A percentile compares a stretch with the other conserved stretches of the same genome.
These are phyloP conservation scores for Musca vetustissima DNA, from an alignment of 1,140 invertebrate genomes.

Conservation along the genomic window DNA sequence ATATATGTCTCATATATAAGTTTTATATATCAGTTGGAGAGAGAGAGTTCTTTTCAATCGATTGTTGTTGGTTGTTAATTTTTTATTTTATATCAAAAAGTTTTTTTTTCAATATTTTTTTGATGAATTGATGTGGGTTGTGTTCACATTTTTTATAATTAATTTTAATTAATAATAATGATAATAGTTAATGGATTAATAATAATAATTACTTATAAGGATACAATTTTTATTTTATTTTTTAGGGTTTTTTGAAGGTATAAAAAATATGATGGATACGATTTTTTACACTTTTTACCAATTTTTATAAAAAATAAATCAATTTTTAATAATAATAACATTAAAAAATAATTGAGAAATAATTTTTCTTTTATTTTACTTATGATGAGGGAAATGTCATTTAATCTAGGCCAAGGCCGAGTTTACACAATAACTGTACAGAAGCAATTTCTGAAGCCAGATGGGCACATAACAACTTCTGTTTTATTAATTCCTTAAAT, in stretches of 20 bases:
- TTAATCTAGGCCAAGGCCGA: too few species aligned
- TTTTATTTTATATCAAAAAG: conserved; percentile 17
- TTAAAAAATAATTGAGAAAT: too few species aligned
- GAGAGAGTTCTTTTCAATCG: too few species aligned
- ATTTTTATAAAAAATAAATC: conserved; percentile 37
- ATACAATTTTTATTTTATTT: neutral
- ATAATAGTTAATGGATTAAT: conserved; percentile 30
- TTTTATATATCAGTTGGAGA: too few species aligned
- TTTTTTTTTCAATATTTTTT: too few species aligned
- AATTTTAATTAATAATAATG: conserved; percentile 19
- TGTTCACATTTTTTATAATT: neutral
- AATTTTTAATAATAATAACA: conserved; percentile 34
- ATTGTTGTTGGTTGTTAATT: conserved; percentile 7
- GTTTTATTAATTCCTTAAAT: too few species aligned
- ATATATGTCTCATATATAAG: too few species aligned
- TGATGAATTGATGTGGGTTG: conserved; percentile 3
- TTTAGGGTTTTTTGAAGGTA: conserved; percentile 11
- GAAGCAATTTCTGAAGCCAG: too few species aligned
- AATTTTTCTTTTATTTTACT: too few species aligned
- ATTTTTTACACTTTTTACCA: conserved; percentile 27
- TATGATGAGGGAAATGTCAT: too few species aligned
- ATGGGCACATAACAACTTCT: too few species aligned
- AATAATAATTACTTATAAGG: conserved; percentile 40
- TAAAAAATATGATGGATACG: conserved; percentile 29
- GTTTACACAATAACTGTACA: too few species aligned